Base-by-base conservation (phyloP, 2,888 invertebrate species). In the Steinernema hermaphroditum region DNA sequence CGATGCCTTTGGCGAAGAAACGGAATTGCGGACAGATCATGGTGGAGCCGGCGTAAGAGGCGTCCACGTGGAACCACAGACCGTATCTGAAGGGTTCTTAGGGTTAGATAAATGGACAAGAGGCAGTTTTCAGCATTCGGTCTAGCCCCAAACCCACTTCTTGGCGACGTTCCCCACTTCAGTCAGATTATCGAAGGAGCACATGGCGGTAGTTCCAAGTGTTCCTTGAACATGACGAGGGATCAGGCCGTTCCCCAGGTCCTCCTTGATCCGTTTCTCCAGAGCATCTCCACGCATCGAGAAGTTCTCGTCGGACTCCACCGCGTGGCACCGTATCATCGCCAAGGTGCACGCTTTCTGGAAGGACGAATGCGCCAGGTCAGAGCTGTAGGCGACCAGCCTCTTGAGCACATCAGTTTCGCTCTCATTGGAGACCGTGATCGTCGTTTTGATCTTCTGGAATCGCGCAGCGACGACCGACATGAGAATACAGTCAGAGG, bases 1-100 rank as follows among this genome's bases (percentile, higher is more conserved):
- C 89, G 69, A 90, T 87, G 49, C 90, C 90, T 70, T 87, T 85
- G 89, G 93, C 91, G 12, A 92, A 88, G 80, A 92, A 91, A 85
- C 94, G 93, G 83, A 94, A 91, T 88, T 98, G 96, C 0, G 95
- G 95, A 85, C 96, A 96, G 77, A 97, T 92, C 88, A 96, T 93
- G 4, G 96, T 91, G 86, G 92, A 93, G 24, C 97, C 97, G 0
- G 96, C 97, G 87, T 97, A 97, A 0, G 97, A 96, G 0, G 93
- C 96, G 70, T 80, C 79, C 9, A 62, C 62, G 19, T 62, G 62
- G 62, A 62, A 62, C 62, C 62, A 62, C 27, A 62, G 29, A n/a
- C 16, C 32, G 16, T 27, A 54, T 16, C 54, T 54, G 27, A 54
- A 49, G 49, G n/a, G n/a, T n/a, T n/a, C n/a, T n/a, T n/a, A n/a